Percentiles rank a stretch among this genome's conserved stretches.
These are phyloP conservation scores for Eupithecia inturbata DNA, from an alignment of 2,888 invertebrate genomes.

Conservation along the genomic window DNA sequence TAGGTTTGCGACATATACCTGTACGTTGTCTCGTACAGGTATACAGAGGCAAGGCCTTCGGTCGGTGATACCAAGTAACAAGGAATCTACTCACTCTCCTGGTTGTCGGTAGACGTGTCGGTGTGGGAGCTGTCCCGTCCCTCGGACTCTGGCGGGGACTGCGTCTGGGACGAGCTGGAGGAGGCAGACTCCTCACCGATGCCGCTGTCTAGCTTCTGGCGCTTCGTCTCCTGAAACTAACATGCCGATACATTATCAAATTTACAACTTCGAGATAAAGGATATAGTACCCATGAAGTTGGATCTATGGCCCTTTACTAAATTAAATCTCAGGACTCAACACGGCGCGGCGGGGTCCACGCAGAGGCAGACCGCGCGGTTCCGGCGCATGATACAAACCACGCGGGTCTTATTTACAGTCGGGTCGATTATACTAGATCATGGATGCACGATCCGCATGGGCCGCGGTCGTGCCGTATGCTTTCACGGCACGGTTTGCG, in stretches of 20 bases:
- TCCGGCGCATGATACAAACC: not conserved
- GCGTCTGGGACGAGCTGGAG: constrained; percentile 19
- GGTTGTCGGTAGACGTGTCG: constrained; percentile 9
- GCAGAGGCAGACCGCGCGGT: no score
- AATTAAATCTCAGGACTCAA: not conserved
- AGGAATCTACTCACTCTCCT: constrained; percentile 5
- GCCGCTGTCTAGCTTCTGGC: constrained; percentile 86
- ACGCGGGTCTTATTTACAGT: not conserved
- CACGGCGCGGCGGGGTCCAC: not conserved
- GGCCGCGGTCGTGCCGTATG: not conserved
- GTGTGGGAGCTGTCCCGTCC: constrained; percentile 39
- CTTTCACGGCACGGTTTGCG: not conserved
- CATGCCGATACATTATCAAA: not conserved
- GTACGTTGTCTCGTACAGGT: no score
- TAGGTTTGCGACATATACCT: no score
- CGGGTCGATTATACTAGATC: not conserved
- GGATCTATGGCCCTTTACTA: not conserved
- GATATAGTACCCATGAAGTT: not conserved
- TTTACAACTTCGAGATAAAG: not conserved
- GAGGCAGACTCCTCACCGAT: constrained; percentile 79
- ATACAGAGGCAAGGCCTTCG: no score
- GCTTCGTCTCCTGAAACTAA: constrained; percentile 51
- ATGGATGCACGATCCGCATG: not conserved
- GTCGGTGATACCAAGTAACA: not conserved
- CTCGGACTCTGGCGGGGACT: not conserved